A percentile compares a stretch with the other conserved stretches of the same genome.
phyloP scores from a whole-genome alignment of 64 coral and sea anemone species.

The Montipora efflorescens region DNA sequence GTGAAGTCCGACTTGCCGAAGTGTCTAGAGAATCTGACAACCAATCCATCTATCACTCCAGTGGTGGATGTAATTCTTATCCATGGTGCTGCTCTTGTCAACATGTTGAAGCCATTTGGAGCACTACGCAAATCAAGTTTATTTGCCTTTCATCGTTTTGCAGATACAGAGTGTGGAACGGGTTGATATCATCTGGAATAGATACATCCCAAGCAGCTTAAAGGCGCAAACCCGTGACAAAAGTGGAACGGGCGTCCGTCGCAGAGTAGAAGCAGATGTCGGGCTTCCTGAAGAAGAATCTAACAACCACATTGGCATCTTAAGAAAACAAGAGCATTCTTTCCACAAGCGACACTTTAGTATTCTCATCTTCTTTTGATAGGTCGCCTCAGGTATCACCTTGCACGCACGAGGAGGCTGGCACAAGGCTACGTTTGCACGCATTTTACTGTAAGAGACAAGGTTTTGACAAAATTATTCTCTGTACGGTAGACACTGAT shows the following conservation, averaged over 20 bases:
- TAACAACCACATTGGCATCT: neutral
- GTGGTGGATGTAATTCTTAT: conserved; percentile 27
- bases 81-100: conserved; percentile 48
- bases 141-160: conserved; percentile 42
- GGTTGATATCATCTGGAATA: conserved; percentile 46
- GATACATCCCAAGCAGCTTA: conserved; percentile 42
- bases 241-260: conserved; percentile 23
- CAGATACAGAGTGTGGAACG: conserved; percentile 41
- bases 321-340: conserved; percentile 10
- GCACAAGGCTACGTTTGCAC: conserved; percentile 28
- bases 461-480: conserved; percentile 16
- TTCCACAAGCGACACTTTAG: conserved; percentile 31
- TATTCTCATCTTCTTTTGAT: conserved; percentile 17
- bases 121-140: conserved; percentile 61
- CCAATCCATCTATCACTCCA: conserved; percentile 31
- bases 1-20: conserved; percentile 39
- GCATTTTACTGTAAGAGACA: conserved; percentile 5
- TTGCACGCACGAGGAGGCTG: conserved; percentile 65
- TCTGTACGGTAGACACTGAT: neutral
- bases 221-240: conserved; percentile 49
- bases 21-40: conserved; percentile 13
- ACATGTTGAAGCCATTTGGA: conserved; percentile 21
- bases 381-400: conserved; percentile 1
- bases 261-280: conserved; percentile 40
- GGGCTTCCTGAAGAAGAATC: conserved; percentile 22